Evolutionary conservation across 2,113 vertebrate species (phyloP), one percentile per base, ranked within the genome.

Genomic region (Clarias macrocephalus): DNA sequence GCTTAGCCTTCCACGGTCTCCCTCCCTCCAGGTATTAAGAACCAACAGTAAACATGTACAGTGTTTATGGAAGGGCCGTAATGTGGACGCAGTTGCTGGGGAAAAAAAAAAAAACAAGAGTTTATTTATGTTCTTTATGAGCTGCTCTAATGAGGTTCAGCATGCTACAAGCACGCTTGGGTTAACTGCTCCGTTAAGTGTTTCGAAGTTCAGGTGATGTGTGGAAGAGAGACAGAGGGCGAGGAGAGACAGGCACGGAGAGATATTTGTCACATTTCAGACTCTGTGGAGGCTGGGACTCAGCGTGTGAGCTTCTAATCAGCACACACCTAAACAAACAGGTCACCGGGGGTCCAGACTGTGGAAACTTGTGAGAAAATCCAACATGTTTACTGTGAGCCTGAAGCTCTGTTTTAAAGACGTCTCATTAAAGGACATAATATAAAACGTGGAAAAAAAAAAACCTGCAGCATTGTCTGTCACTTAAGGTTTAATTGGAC

Each of bases 241-340:
- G 66, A 9, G 5, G 42, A 60, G 72, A 37, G 85, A 80, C 19
- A 19, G 70, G 85, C 87, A 91, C 89, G 82, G 88, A 93, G 85
- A 89, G 92, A 93, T 92, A 92, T 91, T 89, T 91, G 93, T 94
- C 94, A 92, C 91, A 87, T 94, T 93, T 92, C 88, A 90, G 89
- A 92, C 91, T 91, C 92, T 87, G 92, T 89, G 91, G 84, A 91
- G 87, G 48, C 84, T 92, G 89, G 92, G 90, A 90, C 93, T 88
- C 94, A 94, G 94, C 93, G 89, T 95, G 95, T 91, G 94, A 95
- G 95, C 93, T 94, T 94, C 93, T 95, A 95, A 95, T 96, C 95
- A 95, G 93, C 89, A 86, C 87, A 93, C 95, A 95, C 94, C 94
- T 96, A 95, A 95, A 94, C 93, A 95, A 95, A 96, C 95, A 95